These are phyloP conservation scores for Agriopis aurantiaria DNA, from an alignment of 2,888 invertebrate species.

Conservation along the genomic window DNA sequence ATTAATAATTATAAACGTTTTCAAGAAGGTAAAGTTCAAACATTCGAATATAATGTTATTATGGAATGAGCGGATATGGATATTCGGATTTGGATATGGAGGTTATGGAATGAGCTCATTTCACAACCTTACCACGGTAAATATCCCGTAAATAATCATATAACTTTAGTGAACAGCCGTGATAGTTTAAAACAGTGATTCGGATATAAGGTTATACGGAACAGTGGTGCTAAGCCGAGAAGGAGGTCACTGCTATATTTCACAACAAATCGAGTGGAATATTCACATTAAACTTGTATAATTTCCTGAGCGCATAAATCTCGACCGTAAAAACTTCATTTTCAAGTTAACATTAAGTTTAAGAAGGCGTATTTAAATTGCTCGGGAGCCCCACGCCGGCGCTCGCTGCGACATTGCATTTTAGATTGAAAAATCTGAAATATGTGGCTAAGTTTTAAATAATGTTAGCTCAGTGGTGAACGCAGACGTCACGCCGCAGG, in stretches of 20 bases:
- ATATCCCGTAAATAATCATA: no score
- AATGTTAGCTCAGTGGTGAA: no score
- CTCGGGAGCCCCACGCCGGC: background rate
- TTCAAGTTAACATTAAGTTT: constrained; percentile 9
- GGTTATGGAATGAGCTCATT: no score
- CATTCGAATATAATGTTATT: no score
- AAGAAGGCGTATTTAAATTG: constrained; percentile 10
- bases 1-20: background rate
- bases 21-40: background rate
- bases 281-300: constrained; percentile 31
- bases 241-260: constrained; percentile 13
- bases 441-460: background rate
- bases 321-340: constrained; percentile 28
- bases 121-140: no score
- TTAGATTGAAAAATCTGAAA: background rate
- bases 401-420: constrained; percentile 7
- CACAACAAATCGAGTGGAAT: constrained; percentile 27
- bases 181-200: no score
- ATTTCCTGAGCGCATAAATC: constrained; percentile 34
- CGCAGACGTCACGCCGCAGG: background rate
- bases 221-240: background rate
- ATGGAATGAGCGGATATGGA: no score
- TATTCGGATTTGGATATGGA: no score
- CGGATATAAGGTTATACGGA: background rate
- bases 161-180: no score